Percentiles rank a stretch among this genome's conserved stretches.
phyloP scores from a whole-genome alignment of 2,797 vertebrate species.

The Selene dorsalis region DNA sequence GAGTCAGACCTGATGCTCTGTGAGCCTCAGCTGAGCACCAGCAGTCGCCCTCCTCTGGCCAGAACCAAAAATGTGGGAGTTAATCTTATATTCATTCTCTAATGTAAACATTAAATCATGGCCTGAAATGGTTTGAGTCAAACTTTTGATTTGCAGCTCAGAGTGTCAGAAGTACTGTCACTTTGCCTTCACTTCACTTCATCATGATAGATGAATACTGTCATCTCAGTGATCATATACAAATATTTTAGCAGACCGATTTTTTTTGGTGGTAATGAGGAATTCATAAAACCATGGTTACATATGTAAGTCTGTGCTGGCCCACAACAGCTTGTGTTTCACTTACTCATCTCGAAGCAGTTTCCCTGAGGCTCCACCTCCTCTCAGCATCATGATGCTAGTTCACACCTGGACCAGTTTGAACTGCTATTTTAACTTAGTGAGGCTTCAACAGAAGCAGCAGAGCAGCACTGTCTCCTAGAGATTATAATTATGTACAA shows the following conservation, averaged over 20 bases:
- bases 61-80: slow-evolving; percentile 13
- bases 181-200: no score
- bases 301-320: not conserved
- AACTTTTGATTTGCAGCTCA: not conserved
- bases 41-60: slow-evolving; percentile 56
- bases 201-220: not conserved
- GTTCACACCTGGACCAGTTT: not conserved
- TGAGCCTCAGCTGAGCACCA: not conserved
- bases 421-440: not conserved
- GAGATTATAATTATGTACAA: not conserved
- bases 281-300: not conserved
- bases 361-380: not conserved
- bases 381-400: not conserved
- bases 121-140: no score
- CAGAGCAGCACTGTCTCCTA: not conserved
- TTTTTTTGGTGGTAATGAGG: not conserved
- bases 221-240: not conserved
- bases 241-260: not conserved
- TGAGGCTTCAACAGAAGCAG: not conserved
- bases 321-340: not conserved
- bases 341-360: not conserved
- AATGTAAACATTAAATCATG: not conserved
- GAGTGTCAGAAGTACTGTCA: not conserved
- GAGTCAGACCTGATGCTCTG: slow-evolving; percentile 41
- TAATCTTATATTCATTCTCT: not conserved